Conservation (phyloP, 2,113 vertebrate genomes). For the Motacilla tschutschensis region DNA sequence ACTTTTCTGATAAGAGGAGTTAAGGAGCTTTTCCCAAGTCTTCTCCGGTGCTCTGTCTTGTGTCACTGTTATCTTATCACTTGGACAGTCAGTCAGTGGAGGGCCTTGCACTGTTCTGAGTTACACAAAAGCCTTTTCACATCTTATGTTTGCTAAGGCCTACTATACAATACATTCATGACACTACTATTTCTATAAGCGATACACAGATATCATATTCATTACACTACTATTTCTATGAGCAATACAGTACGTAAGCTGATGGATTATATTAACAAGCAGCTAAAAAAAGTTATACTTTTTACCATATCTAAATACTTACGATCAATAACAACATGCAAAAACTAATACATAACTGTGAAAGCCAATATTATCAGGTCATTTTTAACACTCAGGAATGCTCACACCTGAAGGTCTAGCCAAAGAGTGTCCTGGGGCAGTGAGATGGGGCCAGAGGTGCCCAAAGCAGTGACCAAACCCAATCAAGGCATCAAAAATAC, state of each 20-base stretch:
- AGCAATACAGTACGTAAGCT: not conserved
- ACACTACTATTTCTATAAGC: not conserved
- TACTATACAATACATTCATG: not conserved
- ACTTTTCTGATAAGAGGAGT: not conserved
- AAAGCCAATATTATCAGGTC: not conserved
- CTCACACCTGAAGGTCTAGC: not conserved
- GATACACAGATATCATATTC: not conserved
- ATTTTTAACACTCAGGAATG: not conserved
- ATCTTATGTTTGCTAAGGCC: not conserved
- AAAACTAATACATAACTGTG: not conserved
- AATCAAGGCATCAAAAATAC: not conserved
- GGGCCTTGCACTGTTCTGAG: not conserved
- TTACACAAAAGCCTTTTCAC: not conserved
- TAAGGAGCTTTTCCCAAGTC: not conserved
- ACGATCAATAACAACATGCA: not conserved
- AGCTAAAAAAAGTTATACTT: not conserved
- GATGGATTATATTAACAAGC: not conserved
- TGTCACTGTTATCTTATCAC: not conserved
- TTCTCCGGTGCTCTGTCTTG: not conserved
- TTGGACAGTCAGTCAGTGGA: not conserved
- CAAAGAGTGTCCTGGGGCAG: not conserved
- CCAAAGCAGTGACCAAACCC: not conserved
- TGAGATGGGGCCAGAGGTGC: not conserved
- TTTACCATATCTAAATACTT: not conserved
- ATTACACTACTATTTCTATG: not conserved